phyloP scores from a whole-genome alignment of 2,797 vertebrate species.

The Heliangelus exortis region DNA sequence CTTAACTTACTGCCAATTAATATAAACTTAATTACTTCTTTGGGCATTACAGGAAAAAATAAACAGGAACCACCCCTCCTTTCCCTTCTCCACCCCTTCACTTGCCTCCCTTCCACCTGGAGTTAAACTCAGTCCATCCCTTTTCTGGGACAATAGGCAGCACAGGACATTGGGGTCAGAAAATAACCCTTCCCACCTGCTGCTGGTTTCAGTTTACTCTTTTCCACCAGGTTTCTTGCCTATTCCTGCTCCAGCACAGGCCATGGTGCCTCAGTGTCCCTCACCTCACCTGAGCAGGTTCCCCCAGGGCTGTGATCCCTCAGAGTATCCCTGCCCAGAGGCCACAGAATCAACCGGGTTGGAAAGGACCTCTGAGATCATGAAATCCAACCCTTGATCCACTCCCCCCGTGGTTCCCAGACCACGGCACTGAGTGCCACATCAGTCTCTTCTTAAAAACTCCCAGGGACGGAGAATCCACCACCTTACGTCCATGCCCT shows the following conservation, averaged over 20 bases:
- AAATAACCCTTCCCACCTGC: not conserved
- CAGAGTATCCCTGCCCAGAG: not conserved
- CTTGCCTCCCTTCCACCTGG: not conserved
- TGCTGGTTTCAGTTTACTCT: not conserved
- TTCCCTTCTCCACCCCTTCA: not conserved
- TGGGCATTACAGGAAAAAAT: no score
- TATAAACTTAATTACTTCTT: not conserved
- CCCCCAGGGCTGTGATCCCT: no score
- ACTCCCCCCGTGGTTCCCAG: no score
- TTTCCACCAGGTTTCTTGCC: not conserved
- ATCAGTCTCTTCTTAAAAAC: no score
- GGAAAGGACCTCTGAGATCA: no score
- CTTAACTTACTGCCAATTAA: not conserved
- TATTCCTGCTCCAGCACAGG: not conserved
- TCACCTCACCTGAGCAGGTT: fast-evolving
- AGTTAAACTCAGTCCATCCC: fast-evolving
- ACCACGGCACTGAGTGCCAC: no score
- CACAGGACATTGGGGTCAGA: fast-evolving
- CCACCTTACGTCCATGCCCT: no score
- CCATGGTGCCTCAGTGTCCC: fast-evolving
- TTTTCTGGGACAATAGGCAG: not conserved
- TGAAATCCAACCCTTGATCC: no score
- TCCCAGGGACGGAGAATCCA: no score
- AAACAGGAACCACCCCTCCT: not conserved
- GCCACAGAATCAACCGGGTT: no score